Evolutionary conservation across 2,888 invertebrate species (phyloP).

Genomic region (Mesorhabditis spiculigera): DNA sequence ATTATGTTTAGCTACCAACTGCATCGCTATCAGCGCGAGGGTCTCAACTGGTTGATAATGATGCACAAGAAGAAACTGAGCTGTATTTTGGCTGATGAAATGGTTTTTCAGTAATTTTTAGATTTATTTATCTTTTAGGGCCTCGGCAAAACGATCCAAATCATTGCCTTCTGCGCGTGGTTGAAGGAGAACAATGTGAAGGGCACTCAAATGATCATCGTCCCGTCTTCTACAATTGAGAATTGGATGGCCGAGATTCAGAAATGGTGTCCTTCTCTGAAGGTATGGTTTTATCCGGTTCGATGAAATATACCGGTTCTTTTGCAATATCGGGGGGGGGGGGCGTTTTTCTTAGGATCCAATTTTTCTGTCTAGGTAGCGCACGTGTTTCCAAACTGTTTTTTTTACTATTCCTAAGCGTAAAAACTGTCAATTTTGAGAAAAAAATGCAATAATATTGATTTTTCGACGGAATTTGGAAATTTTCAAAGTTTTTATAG

Average conservation of each 20-base stretch:
- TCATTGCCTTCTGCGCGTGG: slow-evolving; percentile 85
- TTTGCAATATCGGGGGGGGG: no score
- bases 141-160: slow-evolving; percentile 86
- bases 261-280: slow-evolving; percentile 44
- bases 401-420: no score
- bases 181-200: slow-evolving; percentile 72
- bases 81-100: slow-evolving; percentile 93
- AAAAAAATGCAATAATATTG: no score
- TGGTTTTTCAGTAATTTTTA: slow-evolving; percentile 66
- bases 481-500: no score
- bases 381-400: no score
- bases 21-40: slow-evolving; percentile 44
- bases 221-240: slow-evolving; percentile 90
- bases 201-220: slow-evolving; percentile 85
- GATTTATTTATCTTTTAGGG: slow-evolving; percentile 62
- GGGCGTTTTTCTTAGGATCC: no score
- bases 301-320: neutral
- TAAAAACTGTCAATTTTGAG: no score
- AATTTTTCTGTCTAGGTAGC: no score
- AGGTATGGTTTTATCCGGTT: slow-evolving; percentile 20
- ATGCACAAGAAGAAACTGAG: slow-evolving; percentile 66
- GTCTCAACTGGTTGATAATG: slow-evolving; percentile 50
- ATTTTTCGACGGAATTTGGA: no score
- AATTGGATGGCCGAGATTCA: slow-evolving; percentile 54
- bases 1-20: slow-evolving; percentile 23